Conservation (phyloP, 2,113 vertebrate genomes). For the Phylloscopus trochiloides region DNA sequence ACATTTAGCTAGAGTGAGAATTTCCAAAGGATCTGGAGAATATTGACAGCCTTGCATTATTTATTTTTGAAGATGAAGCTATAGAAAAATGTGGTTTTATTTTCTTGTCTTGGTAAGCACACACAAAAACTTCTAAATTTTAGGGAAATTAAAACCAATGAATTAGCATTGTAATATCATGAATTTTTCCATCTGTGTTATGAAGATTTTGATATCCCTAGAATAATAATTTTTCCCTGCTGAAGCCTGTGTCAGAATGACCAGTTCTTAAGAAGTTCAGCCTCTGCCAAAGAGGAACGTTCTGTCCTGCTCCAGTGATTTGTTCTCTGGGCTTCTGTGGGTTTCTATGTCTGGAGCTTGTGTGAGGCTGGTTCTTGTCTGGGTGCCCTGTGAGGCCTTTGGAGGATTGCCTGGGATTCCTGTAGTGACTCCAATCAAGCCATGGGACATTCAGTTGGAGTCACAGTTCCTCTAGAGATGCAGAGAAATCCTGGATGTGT, state of each 20-base stretch:
- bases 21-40: background rate
- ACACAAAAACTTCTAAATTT: background rate
- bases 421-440: background rate
- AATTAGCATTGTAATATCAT: background rate
- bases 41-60: background rate
- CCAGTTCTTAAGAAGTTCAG: background rate
- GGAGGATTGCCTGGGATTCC: constrained; percentile 2
- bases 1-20: background rate
- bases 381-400: background rate
- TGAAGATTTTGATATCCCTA: background rate
- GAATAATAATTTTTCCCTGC: background rate
- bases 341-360: background rate
- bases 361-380: background rate
- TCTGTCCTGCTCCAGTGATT: background rate
- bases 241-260: background rate
- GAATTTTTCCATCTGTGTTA: background rate
- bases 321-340: background rate
- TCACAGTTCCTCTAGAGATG: background rate
- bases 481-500: background rate
- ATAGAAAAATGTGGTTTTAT: background rate
- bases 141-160: background rate
- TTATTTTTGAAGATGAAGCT: background rate
- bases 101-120: background rate
- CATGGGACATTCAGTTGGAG: background rate
- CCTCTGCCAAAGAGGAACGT: background rate